A percentile compares a stretch with the other conserved stretches of the same genome.
Conservation (phyloP, 2,113 vertebrate genomes). For the Ursus arctos region DNA sequence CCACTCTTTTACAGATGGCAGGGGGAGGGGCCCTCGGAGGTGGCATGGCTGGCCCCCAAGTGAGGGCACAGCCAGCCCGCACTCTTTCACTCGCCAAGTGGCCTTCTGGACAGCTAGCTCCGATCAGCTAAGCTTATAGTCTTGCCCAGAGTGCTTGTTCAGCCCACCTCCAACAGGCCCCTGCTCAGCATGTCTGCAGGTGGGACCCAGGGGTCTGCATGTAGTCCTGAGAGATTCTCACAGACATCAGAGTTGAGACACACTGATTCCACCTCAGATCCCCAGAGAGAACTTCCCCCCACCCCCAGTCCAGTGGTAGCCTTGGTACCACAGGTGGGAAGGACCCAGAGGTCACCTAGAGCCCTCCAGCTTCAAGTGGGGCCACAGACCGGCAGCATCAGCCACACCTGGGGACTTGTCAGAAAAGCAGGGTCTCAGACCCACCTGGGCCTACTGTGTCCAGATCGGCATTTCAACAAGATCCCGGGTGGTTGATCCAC, state of each 20-base stretch:
- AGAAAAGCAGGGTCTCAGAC: not conserved
- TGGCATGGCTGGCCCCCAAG: not conserved
- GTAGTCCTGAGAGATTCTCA: not conserved
- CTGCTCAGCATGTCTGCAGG: not conserved
- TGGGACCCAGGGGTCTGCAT: not conserved
- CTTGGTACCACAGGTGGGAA: too few species aligned
- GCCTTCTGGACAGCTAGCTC: not conserved
- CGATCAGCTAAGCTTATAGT: not conserved
- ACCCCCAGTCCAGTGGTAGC: not conserved
- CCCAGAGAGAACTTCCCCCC: not conserved
- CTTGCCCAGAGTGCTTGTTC: not conserved
- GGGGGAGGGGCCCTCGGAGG: not conserved
- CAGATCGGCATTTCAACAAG: not conserved
- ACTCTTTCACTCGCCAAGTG: not conserved
- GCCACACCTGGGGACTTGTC: not conserved
- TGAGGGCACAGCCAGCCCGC: not conserved
- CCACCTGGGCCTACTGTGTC: not conserved
- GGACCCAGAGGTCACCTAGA: not conserved
- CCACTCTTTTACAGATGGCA: not conserved
- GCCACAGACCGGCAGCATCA: not conserved
- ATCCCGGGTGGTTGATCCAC: not conserved
- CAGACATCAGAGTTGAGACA: not conserved
- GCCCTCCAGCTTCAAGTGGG: not conserved
- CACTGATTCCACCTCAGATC: not conserved
- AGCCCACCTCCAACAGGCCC: not conserved